Percentiles rank a stretch among this genome's conserved stretches.
Conservation (phyloP, 2,888 invertebrate species). For the Arge pagana region DNA sequence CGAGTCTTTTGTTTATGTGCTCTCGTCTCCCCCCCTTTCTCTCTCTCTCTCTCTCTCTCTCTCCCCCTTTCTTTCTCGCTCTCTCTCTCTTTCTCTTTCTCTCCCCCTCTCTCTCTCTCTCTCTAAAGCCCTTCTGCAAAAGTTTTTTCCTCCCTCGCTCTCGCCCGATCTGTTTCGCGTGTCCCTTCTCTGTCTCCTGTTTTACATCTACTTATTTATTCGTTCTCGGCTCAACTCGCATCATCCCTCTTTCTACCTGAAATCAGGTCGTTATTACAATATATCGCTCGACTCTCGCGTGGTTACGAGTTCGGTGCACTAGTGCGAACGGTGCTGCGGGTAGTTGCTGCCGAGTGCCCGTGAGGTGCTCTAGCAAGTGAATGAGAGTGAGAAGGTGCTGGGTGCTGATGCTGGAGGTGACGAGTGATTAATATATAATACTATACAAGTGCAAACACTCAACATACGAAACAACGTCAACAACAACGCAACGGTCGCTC, state of each 20-base stretch:
- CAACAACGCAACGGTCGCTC: not conserved
- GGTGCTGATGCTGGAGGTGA: conserved; percentile 1
- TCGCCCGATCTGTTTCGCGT: conserved; percentile 1
- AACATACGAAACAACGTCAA: conserved; percentile 8
- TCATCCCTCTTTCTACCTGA: conserved; percentile 31
- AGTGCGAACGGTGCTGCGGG: conserved; percentile 20
- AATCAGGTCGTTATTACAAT: conserved; percentile 41
- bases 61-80: conserved; percentile 11
- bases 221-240: conserved; percentile 3
- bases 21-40: conserved; percentile 17
- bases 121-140: not conserved
- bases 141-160: not conserved
- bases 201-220: conserved; percentile 21
- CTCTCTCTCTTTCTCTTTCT: conserved; percentile 4
- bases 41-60: conserved; percentile 18
- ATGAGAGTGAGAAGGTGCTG: not conserved
- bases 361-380: conserved; percentile 9
- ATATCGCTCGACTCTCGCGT: conserved; percentile 3
- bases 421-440: no score
- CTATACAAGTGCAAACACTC: conserved; percentile 11
- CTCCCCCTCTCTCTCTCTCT: not conserved
- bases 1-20: conserved; percentile 14
- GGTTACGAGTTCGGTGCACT: conserved; percentile 9
- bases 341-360: conserved; percentile 1
- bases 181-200: conserved; percentile 17